These are phyloP conservation scores for Gambusia yucatana DNA, from an alignment of 2,797 vertebrate species.

Conservation along the genomic window DNA sequence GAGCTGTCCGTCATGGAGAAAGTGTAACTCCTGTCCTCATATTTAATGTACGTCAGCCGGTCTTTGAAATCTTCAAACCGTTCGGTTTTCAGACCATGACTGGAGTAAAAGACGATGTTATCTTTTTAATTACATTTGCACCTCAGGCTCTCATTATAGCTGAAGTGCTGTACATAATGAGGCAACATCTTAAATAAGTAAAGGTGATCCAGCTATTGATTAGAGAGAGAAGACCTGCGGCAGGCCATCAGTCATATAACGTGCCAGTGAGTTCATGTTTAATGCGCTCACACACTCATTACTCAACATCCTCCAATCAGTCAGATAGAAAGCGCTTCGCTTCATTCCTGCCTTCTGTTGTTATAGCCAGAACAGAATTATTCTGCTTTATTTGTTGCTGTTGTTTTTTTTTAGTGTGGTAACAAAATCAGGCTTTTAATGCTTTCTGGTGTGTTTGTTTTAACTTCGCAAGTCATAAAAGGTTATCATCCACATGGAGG, in stretches of 20 bases:
- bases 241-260: constrained; percentile 67
- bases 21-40: constrained; percentile 31
- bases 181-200: constrained; percentile 77
- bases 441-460: constrained; percentile 17
- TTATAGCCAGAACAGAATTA: constrained; percentile 16
- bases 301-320: constrained; percentile 60
- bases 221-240: constrained; percentile 54
- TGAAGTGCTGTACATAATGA: constrained; percentile 72
- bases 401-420: constrained; percentile 15
- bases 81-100: constrained; percentile 56
- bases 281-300: constrained; percentile 56
- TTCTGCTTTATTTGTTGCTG: constrained; percentile 3
- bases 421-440: constrained; percentile 38
- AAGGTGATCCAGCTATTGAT: constrained; percentile 76
- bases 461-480: constrained; percentile 40
- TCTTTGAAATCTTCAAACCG: constrained; percentile 37
- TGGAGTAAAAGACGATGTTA: constrained; percentile 63
- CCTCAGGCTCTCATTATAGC: constrained; percentile 68
- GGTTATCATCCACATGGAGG: constrained; percentile 4
- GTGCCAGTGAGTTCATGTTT: constrained; percentile 50
- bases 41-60: constrained; percentile 40
- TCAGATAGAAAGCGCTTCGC: constrained; percentile 38
- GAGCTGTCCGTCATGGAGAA: constrained; percentile 39
- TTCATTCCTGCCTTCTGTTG: constrained; percentile 45
- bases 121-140: constrained; percentile 76